phyloP scores from a whole-genome alignment of 2,797 vertebrate genomes.

The Tragelaphus oryx region DNA sequence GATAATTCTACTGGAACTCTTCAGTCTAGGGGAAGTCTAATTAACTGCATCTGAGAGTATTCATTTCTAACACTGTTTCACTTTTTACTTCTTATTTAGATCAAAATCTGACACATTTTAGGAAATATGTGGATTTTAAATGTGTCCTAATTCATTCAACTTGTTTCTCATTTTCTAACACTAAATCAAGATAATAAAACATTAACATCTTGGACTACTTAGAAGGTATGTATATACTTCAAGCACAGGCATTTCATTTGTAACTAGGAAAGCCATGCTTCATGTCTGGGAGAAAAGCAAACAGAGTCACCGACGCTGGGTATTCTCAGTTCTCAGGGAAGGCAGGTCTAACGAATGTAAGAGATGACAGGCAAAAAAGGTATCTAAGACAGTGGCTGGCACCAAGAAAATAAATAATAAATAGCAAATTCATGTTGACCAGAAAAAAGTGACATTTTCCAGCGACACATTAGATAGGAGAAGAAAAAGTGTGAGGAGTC shows the following conservation, averaged over 20 bases:
- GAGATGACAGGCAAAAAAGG: background rate
- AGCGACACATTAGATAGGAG: background rate
- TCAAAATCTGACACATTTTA: background rate
- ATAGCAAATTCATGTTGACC: slow-evolving; percentile 22
- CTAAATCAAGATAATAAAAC: background rate
- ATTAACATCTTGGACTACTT: background rate
- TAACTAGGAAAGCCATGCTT: background rate
- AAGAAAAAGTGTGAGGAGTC: background rate
- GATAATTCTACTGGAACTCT: background rate
- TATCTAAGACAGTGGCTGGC: background rate
- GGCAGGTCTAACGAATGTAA: background rate
- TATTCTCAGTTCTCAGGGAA: background rate
- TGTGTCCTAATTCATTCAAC: background rate
- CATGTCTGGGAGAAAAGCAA: background rate
- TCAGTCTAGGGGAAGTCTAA: background rate
- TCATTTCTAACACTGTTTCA: background rate
- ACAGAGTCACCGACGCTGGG: background rate
- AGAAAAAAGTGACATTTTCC: slow-evolving; percentile 9
- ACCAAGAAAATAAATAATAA: slow-evolving; percentile 47
- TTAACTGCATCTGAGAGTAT: background rate
- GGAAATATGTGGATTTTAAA: background rate
- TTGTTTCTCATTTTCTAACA: background rate
- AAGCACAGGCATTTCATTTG: background rate
- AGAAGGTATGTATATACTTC: background rate
- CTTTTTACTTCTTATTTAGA: background rate